phyloP scores from a whole-genome alignment of 2,888 invertebrate genomes.

The Allophyes oxyacanthae region DNA sequence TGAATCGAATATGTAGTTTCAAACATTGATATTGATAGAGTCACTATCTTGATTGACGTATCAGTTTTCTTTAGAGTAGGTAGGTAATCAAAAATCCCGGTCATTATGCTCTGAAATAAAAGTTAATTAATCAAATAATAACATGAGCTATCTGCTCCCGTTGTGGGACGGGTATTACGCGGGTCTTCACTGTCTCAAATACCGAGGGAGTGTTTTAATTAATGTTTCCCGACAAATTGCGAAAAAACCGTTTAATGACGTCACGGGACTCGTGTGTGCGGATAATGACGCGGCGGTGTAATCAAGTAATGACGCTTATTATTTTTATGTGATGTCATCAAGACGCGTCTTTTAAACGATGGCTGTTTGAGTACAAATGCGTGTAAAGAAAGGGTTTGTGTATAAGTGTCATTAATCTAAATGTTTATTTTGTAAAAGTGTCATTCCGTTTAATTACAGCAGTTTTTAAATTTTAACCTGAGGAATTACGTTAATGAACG shows the following conservation, averaged over 20 bases:
- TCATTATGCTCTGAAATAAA: constrained; percentile 9
- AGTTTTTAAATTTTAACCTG: constrained; percentile 10
- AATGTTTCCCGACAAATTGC: constrained; percentile 79
- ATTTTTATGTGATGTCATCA: constrained; percentile 73
- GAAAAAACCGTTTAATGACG: constrained; percentile 79
- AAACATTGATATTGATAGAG: constrained; percentile 12
- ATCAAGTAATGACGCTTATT: constrained; percentile 77
- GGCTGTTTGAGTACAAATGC: constrained; percentile 78
- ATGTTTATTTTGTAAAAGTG: constrained; percentile 27
- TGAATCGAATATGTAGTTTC: too few species aligned
- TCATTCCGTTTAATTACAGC: constrained; percentile 32
- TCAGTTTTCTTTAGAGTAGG: constrained; percentile 8
- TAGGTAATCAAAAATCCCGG: not conserved
- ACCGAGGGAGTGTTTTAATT: constrained; percentile 81
- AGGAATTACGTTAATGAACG: constrained; percentile 4
- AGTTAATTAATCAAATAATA: constrained; percentile 40
- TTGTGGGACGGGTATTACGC: constrained; percentile 56
- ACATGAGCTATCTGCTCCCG: constrained; percentile 41
- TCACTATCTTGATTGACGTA: not conserved
- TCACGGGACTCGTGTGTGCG: constrained; percentile 51
- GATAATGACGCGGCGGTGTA: constrained; percentile 59
- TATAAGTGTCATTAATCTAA: constrained; percentile 43
- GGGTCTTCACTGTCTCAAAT: constrained; percentile 72
- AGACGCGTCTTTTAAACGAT: constrained; percentile 73
- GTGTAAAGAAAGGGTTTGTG: constrained; percentile 70